phyloP scores from a whole-genome alignment of 2,113 vertebrate species.

The Erinaceus europaeus region DNA sequence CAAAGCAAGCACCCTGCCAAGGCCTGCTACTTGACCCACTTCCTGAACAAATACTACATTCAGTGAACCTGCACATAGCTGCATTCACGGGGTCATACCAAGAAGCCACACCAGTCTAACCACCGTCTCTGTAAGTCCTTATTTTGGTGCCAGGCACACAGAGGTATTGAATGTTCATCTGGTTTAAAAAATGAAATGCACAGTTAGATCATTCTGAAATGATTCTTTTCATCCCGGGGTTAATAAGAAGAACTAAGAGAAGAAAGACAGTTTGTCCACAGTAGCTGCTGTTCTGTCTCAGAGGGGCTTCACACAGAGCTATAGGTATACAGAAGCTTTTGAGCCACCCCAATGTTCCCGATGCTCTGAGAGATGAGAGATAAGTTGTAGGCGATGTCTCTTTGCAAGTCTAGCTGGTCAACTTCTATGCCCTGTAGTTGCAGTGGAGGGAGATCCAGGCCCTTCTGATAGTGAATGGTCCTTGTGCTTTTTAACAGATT shows the following conservation, averaged over 20 bases:
- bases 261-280: background rate
- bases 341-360: slow-evolving; percentile 91
- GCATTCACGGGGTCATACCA: background rate
- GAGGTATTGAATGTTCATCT: background rate
- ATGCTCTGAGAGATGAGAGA: slow-evolving; percentile 95
- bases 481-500: too few species aligned
- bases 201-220: slow-evolving; percentile 21
- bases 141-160: background rate
- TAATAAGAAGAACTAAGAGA: background rate
- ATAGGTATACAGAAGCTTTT: slow-evolving; percentile 86
- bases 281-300: background rate
- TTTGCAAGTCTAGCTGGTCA: slow-evolving; percentile 92
- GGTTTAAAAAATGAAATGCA: slow-evolving; percentile 18
- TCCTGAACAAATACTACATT: too few species aligned
- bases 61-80: too few species aligned
- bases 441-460: slow-evolving; percentile 85
- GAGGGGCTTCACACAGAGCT: slow-evolving; percentile 82
- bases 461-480: slow-evolving; percentile 95
- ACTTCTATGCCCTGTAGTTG: slow-evolving; percentile 90
- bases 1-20: too few species aligned
- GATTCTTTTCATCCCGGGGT: too few species aligned
- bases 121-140: too few species aligned
- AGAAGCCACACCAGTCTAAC: background rate
- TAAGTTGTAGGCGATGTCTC: slow-evolving; percentile 95
- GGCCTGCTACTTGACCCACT: too few species aligned